Conservation (phyloP, 1,140 invertebrate genomes). For the Dendrolimus punctatus region DNA sequence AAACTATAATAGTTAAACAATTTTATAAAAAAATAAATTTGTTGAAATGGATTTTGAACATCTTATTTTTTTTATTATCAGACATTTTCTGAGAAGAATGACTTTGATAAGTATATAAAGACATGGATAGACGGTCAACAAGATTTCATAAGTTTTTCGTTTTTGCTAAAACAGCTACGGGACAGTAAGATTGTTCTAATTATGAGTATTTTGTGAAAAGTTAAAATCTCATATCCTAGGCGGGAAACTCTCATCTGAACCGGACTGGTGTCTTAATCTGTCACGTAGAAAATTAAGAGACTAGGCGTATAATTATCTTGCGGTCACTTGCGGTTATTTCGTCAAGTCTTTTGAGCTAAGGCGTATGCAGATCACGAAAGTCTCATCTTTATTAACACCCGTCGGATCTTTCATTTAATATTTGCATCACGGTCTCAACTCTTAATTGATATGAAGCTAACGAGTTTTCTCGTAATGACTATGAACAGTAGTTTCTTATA, state of each 20-base stretch:
- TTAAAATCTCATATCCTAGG: background rate
- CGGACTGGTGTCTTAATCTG: conserved; percentile 14
- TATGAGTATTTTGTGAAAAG: background rate
- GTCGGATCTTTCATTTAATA: conserved; percentile 27
- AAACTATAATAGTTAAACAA: too few species aligned
- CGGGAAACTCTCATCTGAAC: background rate
- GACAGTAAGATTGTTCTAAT: too few species aligned
- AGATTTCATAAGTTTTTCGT: too few species aligned
- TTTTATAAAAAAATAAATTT: background rate
- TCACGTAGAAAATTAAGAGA: conserved; percentile 30
- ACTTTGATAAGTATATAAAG: too few species aligned
- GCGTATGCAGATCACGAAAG: conserved; percentile 25
- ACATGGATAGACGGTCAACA: background rate
- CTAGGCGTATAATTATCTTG: conserved; percentile 24
- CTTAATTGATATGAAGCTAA: conserved; percentile 35
- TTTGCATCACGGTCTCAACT: conserved; percentile 23
- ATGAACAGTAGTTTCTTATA: background rate
- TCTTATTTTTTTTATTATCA: background rate
- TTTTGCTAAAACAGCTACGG: too few species aligned
- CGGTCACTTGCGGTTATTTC: conserved; percentile 27
- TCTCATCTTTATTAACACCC: conserved; percentile 31
- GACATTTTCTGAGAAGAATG: too few species aligned
- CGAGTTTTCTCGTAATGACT: conserved; percentile 24
- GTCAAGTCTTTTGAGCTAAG: conserved; percentile 21
- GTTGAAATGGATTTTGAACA: background rate